Conservation (phyloP, 2,797 vertebrate genomes). For the Distichodus sexfasciatus region DNA sequence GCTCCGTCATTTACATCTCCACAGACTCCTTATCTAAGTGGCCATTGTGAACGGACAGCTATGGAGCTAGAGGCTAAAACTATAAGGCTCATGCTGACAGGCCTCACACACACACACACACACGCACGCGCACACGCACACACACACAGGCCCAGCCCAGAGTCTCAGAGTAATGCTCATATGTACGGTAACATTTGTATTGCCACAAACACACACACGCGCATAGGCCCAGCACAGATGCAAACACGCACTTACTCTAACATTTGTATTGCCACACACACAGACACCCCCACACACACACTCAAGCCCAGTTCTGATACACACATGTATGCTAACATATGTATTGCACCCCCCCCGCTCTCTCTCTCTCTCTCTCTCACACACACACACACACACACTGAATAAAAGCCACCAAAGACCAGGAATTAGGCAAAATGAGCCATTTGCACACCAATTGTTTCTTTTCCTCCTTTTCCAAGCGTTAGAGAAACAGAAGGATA, state of each 20-base stretch:
- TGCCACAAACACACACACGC: too few species aligned
- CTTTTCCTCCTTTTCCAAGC: slow-evolving; percentile 61
- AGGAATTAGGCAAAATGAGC: slow-evolving; percentile 68
- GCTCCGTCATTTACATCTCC: slow-evolving; percentile 80
- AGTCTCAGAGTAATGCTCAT: too few species aligned
- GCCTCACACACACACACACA: slow-evolving; percentile 17
- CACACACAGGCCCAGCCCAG: too few species aligned
- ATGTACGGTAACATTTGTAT: too few species aligned
- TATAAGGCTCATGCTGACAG: slow-evolving; percentile 54
- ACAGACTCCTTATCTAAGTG: slow-evolving; percentile 79
- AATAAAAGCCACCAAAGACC: slow-evolving; percentile 45
- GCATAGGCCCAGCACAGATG: too few species aligned
- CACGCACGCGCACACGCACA: not conserved
- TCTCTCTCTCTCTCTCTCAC: too few species aligned
- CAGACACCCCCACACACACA: too few species aligned
- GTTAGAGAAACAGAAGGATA: slow-evolving; percentile 31
- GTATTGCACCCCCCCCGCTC: too few species aligned
- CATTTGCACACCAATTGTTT: slow-evolving; percentile 82
- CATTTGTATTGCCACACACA: too few species aligned
- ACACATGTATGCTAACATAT: too few species aligned
- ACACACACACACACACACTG: slow-evolving; percentile 21
- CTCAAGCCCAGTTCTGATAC: too few species aligned
- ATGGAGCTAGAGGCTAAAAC: slow-evolving; percentile 77
- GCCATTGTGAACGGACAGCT: slow-evolving; percentile 76
- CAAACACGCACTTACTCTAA: too few species aligned